Evolutionary conservation across 2,888 invertebrate species (phyloP).

Genomic region (Brenthis hecate): DNA sequence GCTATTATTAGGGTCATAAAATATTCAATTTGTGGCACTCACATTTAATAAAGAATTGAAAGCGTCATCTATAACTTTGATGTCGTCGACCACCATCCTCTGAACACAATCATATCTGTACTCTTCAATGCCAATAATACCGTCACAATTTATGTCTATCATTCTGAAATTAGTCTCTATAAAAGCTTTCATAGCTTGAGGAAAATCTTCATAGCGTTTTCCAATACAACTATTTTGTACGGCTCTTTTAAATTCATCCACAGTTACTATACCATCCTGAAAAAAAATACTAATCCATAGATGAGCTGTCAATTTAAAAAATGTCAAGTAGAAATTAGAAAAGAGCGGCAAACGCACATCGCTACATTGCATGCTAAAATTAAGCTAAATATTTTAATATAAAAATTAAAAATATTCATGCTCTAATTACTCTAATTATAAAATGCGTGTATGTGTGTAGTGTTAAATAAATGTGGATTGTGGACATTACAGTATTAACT

Average conservation of each 20-base stretch:
- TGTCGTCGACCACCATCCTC: constrained; percentile 89
- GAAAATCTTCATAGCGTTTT: constrained; percentile 89
- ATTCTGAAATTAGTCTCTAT: constrained; percentile 92
- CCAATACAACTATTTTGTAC: constrained; percentile 91
- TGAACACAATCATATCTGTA: constrained; percentile 92
- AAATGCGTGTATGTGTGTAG: constrained; percentile 5
- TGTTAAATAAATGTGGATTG: neutral
- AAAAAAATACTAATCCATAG: constrained; percentile 40
- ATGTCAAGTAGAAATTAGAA: constrained; percentile 37
- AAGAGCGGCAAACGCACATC: constrained; percentile 53
- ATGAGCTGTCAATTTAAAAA: constrained; percentile 30
- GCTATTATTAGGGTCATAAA: neutral
- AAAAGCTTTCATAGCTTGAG: constrained; percentile 93
- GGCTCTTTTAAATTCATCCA: constrained; percentile 90
- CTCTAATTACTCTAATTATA: constrained; percentile 1
- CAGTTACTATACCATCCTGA: constrained; percentile 91
- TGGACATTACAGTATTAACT: neutral
- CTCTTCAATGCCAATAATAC: constrained; percentile 90
- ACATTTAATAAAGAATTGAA: constrained; percentile 89
- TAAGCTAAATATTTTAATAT: constrained; percentile 4
- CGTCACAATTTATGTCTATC: constrained; percentile 91
- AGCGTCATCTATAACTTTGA: constrained; percentile 89
- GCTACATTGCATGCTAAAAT: constrained; percentile 35
- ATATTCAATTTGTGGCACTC: constrained; percentile 59
- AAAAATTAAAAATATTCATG: constrained; percentile 13